Conservation (phyloP, 2,888 invertebrate genomes). For the Sphaerophoria taeniata region DNA sequence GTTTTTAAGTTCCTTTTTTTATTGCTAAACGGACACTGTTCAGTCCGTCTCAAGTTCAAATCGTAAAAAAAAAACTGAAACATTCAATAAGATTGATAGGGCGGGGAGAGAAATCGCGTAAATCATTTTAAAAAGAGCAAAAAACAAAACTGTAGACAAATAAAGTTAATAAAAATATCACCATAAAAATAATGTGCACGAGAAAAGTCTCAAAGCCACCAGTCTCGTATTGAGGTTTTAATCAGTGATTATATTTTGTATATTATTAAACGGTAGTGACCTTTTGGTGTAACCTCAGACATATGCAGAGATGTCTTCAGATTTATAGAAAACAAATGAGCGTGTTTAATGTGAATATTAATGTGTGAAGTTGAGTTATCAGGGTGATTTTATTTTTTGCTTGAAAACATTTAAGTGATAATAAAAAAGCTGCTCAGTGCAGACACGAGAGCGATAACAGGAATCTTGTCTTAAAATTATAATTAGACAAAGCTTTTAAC, state of each 20-base stretch:
- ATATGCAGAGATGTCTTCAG: conserved; percentile 43
- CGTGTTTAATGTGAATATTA: conserved; percentile 60
- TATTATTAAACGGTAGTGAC: conserved; percentile 81
- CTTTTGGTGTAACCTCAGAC: conserved; percentile 77
- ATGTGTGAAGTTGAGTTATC: conserved; percentile 61
- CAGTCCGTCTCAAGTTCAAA: conserved; percentile 53
- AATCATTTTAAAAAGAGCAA: conserved; percentile 40
- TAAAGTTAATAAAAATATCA: conserved; percentile 41
- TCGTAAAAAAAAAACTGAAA: conserved; percentile 16
- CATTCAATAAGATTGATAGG: conserved; percentile 54
- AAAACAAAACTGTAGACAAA: neutral
- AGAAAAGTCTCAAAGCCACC: neutral
- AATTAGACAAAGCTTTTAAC: neutral
- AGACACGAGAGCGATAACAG: neutral
- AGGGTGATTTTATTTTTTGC: conserved; percentile 24
- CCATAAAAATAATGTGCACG: conserved; percentile 43
- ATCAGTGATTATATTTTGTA: conserved; percentile 79
- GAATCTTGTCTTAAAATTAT: neutral
- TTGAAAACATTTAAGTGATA: conserved; percentile 38
- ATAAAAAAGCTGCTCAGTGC: conserved; percentile 5
- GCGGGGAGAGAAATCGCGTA: conserved; percentile 16
- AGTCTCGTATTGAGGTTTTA: conserved; percentile 64
- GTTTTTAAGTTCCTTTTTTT: conserved; percentile 3
- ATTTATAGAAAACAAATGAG: conserved; percentile 62
- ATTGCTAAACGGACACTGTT: conserved; percentile 5